Percentiles rank a stretch among this genome's conserved stretches.
Conservation (phyloP, 2,797 vertebrate genomes). For the Esox lucius region DNA sequence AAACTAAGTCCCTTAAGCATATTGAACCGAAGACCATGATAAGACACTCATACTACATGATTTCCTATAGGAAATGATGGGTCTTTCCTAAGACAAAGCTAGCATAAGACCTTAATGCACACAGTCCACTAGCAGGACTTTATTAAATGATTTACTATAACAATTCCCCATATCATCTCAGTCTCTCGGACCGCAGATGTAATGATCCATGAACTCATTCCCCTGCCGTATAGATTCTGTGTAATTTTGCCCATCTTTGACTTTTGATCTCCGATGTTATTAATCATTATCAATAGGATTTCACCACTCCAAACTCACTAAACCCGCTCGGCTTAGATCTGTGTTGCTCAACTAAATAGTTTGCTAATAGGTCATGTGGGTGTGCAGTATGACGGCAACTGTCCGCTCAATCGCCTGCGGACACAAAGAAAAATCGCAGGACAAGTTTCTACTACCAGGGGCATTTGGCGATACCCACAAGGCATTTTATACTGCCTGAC, state of each 20-base stretch:
- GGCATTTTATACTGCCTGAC: no score
- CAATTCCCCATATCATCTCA: background rate
- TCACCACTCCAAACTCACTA: constrained; percentile 12
- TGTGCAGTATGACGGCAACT: background rate
- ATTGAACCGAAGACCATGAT: background rate
- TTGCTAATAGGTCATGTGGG: constrained; percentile 27
- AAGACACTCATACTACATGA: no score
- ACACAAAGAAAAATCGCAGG: constrained; percentile 28
- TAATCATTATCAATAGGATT: constrained; percentile 34
- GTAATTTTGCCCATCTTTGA: constrained; percentile 35
- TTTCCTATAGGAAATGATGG: no score
- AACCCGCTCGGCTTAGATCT: background rate
- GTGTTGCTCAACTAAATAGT: constrained; percentile 37
- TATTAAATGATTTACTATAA: no score
- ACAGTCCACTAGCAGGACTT: background rate
- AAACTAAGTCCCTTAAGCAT: background rate
- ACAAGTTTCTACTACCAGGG: constrained; percentile 20
- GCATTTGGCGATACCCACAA: background rate
- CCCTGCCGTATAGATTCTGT: background rate
- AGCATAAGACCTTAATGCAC: background rate
- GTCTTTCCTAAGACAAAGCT: no score
- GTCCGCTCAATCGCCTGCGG: constrained; percentile 7
- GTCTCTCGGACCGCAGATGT: background rate
- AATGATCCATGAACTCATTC: background rate
- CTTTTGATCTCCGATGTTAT: constrained; percentile 34